Evolutionary conservation across 1,140 invertebrate species (phyloP).

Genomic region (Piezodorus guildinii): DNA sequence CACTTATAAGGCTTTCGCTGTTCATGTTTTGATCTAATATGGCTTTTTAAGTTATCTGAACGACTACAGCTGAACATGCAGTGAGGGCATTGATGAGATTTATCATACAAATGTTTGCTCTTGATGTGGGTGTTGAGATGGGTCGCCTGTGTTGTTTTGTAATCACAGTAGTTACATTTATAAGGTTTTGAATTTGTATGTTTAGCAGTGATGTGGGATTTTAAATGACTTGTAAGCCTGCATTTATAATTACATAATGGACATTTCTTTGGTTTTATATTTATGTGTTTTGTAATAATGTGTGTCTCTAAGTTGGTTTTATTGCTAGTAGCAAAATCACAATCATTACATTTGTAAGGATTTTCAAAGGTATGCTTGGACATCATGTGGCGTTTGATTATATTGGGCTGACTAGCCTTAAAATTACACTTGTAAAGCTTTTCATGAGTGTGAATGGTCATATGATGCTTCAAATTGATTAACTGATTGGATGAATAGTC

Average conservation of each 20-base stretch:
- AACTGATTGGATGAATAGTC: no score
- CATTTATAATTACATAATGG: constrained; percentile 3
- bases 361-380: background rate
- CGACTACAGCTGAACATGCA: no score
- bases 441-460: background rate
- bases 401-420: background rate
- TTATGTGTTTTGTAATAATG: background rate
- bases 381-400: background rate
- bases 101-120: no score
- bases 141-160: background rate
- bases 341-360: background rate
- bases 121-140: no score
- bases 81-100: no score
- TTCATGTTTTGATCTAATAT: no score
- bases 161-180: background rate
- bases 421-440: background rate
- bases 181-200: background rate
- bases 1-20: no score
- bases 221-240: background rate
- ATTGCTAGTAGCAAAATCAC: background rate
- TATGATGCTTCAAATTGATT: no score
- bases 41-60: no score
- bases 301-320: background rate
- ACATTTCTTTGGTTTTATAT: constrained; percentile 4
- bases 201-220: background rate